Base-by-base conservation (phyloP, 2,797 vertebrate genomes). In the Spea hammondii region DNA sequence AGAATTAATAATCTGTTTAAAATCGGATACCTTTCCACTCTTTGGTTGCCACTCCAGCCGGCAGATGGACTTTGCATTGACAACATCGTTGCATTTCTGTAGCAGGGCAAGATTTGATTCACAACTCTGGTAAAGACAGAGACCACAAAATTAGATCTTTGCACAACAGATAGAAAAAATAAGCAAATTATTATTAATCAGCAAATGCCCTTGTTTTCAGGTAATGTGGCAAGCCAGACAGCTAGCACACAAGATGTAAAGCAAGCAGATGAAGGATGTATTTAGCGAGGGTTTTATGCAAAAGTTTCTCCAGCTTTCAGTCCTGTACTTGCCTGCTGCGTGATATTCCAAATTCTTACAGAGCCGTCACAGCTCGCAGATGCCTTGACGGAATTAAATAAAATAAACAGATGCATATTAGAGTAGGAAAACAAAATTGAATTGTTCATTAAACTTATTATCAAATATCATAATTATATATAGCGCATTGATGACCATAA, bases 341-440 rank as follows among this genome's bases (percentile, higher is more conserved):
- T 91, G 3, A 97, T 92, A 14, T 89, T 93, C 98, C 98, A 99
- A 5, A 99, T 92, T 77, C 90, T 90, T n/a, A 99, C 95, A 45
- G 94, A 94, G 17, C 98, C 97, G 7, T 99, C 97, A 81, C 98
- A 99, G 88, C 97, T 96, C 7, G 98, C 90, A 0, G 97, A 97
- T 5, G 95, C 96, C 98, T 99, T 17, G 13, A 47, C n/a, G n/a
- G 1, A 68, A 4, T 12, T n/a, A 13, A 48, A 69, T 4, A n/a
- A 7, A 12, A n/a, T n/a, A n/a, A 13, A 14, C 5, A 7, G 10
- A 13, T 68, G 47, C n/a, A 65, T 65, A 44, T 44, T 4, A 8
- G 6, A 65, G 45, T n/a, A 68, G 13, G 11, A 9, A 67, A 67
- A 67, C 64, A 49, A 55, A 45, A 82, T 32, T 32, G 32, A 32